Base-by-base conservation (phyloP, 2,113 vertebrate species). In the Cricetomys ansorgei region DNA sequence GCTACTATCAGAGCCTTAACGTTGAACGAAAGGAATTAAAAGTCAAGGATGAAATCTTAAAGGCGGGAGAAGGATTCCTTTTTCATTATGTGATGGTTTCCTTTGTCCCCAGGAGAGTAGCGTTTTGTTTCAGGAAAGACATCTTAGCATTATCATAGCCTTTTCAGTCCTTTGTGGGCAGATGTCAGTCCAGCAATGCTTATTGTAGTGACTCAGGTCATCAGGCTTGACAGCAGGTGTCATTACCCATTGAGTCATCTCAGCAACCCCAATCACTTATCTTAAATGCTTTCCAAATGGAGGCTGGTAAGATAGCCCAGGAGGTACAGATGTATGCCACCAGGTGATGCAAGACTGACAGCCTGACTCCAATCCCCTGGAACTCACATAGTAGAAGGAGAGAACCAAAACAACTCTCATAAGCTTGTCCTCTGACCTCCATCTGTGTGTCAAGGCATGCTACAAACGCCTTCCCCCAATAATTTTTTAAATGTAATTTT, bases 31-130 rank as follows among this genome's bases (percentile, higher is more conserved):
- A 40, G 19, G 53, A 86, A 90, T 29, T 50, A 83, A 83, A 64
- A 80, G 15, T 9, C 25, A 23, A 10, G 23, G 16, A 45, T n/a
- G 12, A 73, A 37, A 1, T 55, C 55, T 70, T 16, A n/a, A 62
- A 87, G 8, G 31, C 21, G 77, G 57, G 45, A 89, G 16, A 31
- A 94, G 95, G 25, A 25, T 25, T 55, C 31, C 2, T 25, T 84
- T 37, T 84, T 75, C 48, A 43, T 80, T 50, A 34, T 27, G 83
- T 64, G 59, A 43, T 53, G 15, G 34, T 81, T 75, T 65, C 12
- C 59, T 76, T 93, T 86, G 45, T 96, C 92, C 93, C 92, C 55
- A 85, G 37, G 45, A 94, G 6, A 70, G 79, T 37, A 37, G 13
- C 72, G 17, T 89, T 70, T n/a, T 76, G 55, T 69, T 62, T 79